phyloP scores from a whole-genome alignment of 2,113 vertebrate species.

The Bagarius yarrelli region DNA sequence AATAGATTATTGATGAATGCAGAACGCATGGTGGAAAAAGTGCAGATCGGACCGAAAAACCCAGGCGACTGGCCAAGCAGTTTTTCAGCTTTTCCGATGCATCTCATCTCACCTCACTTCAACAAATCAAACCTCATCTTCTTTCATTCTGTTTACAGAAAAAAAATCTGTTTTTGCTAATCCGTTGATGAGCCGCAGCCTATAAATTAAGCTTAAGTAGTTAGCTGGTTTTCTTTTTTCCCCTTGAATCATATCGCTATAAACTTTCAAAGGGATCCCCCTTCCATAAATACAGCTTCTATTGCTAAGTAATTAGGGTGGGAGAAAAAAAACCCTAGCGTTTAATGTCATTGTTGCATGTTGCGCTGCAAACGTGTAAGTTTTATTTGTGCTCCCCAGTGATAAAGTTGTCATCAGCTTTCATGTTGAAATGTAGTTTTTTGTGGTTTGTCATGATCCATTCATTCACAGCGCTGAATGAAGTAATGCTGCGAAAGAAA shows the following conservation, averaged over 20 bases:
- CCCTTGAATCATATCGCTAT: neutral
- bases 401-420: conserved; percentile 43
- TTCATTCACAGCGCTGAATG: conserved; percentile 43
- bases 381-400: conserved; percentile 19
- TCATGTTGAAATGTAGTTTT: conserved; percentile 38
- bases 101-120: neutral
- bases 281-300: neutral
- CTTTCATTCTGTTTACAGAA: too few relatives aligned
- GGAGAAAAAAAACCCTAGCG: too few relatives aligned
- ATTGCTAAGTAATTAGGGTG: neutral
- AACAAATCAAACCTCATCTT: neutral
- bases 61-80: conserved; percentile 37
- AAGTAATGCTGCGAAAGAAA: conserved; percentile 40
- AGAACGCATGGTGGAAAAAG: conserved; percentile 44
- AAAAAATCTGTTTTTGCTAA: neutral
- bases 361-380: conserved; percentile 22
- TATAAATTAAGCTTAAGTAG: neutral
- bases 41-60: conserved; percentile 43
- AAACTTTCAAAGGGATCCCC: neutral
- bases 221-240: neutral
- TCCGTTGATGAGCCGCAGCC: neutral
- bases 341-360: neutral
- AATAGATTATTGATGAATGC: conserved; percentile 53
- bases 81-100: conserved; percentile 9
- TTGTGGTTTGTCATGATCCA: conserved; percentile 33